phyloP scores from a whole-genome alignment of 2,888 invertebrate genomes.

The Colletes collaris region DNA sequence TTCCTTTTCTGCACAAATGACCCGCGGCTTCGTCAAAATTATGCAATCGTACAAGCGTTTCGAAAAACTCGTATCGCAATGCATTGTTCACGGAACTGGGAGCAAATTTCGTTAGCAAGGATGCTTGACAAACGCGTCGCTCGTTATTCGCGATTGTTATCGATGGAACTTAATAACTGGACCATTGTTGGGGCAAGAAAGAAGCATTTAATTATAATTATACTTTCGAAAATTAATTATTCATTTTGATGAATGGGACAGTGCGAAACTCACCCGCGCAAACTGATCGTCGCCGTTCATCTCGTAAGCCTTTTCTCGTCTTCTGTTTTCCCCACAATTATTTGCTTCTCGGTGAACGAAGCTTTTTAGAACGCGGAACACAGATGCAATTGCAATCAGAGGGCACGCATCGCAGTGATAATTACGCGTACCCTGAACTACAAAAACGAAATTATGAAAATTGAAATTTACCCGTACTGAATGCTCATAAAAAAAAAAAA shows the following conservation, averaged over 20 bases:
- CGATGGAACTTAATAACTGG: neutral
- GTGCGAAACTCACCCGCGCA: constrained; percentile 52
- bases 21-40: neutral
- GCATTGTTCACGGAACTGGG: neutral
- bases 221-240: neutral
- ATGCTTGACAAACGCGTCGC: neutral
- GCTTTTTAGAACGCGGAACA: neutral
- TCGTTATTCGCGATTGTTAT: neutral
- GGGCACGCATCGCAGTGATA: neutral
- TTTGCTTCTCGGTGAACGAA: neutral
- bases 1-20: neutral
- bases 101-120: too few relatives aligned
- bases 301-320: constrained; percentile 44
- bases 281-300: constrained; percentile 45
- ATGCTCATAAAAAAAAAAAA: too few relatives aligned
- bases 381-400: neutral
- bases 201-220: neutral
- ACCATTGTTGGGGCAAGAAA: neutral
- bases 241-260: constrained; percentile 3
- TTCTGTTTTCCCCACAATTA: neutral
- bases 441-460: neutral
- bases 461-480: neutral
- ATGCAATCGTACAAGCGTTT: neutral
- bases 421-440: constrained; percentile 1
- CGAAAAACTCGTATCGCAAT: neutral